Base-by-base conservation (phyloP, 2,797 vertebrate genomes). In the Bradypus variegatus region DNA sequence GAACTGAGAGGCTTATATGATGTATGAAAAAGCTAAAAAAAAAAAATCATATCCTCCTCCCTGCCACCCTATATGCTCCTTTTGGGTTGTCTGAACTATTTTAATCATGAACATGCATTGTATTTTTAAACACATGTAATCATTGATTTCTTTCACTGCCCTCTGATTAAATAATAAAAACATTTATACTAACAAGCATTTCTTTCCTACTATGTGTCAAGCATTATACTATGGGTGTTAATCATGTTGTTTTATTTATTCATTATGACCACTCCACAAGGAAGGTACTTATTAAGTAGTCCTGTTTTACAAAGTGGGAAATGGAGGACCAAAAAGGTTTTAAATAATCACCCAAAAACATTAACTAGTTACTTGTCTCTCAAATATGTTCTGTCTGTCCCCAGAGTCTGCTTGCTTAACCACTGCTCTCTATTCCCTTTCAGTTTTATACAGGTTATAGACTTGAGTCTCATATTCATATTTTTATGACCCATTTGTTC, bases 361-460 rank as follows among this genome's bases (percentile, higher is more conserved):
- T 10, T 18, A 7, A 4, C 4, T 1, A 0, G 2, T 0, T 4
- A 6, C 5, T 23, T 38, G 1, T 23, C 7, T n/a, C n/a, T 85
- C 25, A 15, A 10, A 36, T 9, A 23, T 6, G 14, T 1, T 23
- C 38, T 16, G 5, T 65, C 31, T 25, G 8, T 11, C 23, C n/a
- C 29, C 4, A 6, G 50, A 69, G 5, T 2, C 4, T 8, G 21
- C 41, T 41, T 41, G 23, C 29, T 12, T 16, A 36, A 36, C 16
- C 13, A 4, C n/a, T 23, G 48, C 15, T 11, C 18, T 4, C 33
- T 4, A 33, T 23, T 4, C 10, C 14, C 11, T 25, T 23, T 27
- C 73, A 9, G 0, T 36, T 55, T n/a, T 50, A n/a, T 9, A 41
- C 11, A 21, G 14, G 4, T 18, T 23, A 8, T 6, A 7, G 77